Conservation (phyloP, 2,113 vertebrate genomes). For the Periophthalmus modestus region DNA sequence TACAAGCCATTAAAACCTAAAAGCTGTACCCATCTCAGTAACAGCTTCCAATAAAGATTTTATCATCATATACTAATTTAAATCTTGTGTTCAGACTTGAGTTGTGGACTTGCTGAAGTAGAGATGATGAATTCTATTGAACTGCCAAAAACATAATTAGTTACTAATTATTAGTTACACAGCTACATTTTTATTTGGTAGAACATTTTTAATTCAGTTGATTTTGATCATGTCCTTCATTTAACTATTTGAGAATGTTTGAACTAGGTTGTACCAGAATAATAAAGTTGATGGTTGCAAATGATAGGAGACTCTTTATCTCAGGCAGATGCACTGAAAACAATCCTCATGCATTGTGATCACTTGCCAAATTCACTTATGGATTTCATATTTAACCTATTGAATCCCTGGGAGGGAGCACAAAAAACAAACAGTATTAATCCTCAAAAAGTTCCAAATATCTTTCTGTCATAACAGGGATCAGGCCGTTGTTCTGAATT, state of each 20-base stretch:
- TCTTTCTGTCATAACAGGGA: slow-evolving; percentile 76
- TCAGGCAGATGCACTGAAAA: slow-evolving; percentile 73
- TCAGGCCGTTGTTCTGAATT: slow-evolving; percentile 66
- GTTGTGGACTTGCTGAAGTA: neutral
- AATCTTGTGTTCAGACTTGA: neutral
- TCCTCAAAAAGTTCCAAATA: slow-evolving; percentile 76
- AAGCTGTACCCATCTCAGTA: too few relatives aligned
- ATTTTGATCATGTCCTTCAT: neutral
- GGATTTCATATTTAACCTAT: slow-evolving; percentile 60
- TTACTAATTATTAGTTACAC: too few relatives aligned
- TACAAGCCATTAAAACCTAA: too few relatives aligned
- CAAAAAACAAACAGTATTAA: slow-evolving; percentile 78
- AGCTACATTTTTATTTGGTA: too few relatives aligned
- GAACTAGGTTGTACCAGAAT: slow-evolving; percentile 10
- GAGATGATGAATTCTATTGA: neutral
- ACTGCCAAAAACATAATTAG: neutral
- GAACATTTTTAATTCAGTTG: neutral
- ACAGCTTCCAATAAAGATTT: too few relatives aligned
- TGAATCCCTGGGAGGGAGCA: slow-evolving; percentile 57
- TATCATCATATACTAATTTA: neutral
- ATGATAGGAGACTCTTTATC: slow-evolving; percentile 52
- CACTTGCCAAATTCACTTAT: slow-evolving; percentile 57
- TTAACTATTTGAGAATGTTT: neutral
- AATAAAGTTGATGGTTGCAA: slow-evolving; percentile 43
- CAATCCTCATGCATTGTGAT: slow-evolving; percentile 39